Percentiles rank a stretch among this genome's conserved stretches.
phyloP scores from a whole-genome alignment of 2,113 vertebrate genomes.

The Platichthys flesus region DNA sequence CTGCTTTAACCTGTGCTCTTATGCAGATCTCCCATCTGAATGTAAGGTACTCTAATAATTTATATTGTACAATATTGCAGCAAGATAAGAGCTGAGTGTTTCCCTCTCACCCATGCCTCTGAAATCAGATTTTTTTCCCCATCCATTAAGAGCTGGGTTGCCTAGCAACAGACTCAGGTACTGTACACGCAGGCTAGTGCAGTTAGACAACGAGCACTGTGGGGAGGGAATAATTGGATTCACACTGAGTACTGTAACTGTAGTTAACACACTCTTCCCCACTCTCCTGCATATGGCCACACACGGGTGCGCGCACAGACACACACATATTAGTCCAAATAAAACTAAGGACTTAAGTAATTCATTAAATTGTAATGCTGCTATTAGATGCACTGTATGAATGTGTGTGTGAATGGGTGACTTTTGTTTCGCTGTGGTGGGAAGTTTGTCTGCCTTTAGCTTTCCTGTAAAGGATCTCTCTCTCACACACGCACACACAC shows the following conservation, averaged over 20 bases:
- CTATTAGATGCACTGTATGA: too few species aligned
- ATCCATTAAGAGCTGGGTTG: constrained; percentile 54
- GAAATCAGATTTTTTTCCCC: constrained; percentile 37
- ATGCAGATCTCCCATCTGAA: background rate
- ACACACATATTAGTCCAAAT: background rate
- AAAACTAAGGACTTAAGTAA: too few species aligned
- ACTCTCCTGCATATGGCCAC: background rate
- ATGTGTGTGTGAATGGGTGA: too few species aligned
- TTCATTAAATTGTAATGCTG: too few species aligned
- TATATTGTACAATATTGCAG: background rate
- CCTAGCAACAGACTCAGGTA: constrained; percentile 74
- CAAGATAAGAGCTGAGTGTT: constrained; percentile 3
- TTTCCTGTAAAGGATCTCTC: too few species aligned
- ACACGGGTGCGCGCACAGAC: background rate
- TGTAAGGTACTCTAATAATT: background rate
- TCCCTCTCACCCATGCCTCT: constrained; percentile 23
- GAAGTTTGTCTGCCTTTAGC: too few species aligned
- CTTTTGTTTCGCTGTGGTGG: too few species aligned
- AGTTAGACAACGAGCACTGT: constrained; percentile 67
- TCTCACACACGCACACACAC: constrained; percentile 8
- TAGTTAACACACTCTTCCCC: constrained; percentile 27
- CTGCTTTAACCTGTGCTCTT: background rate
- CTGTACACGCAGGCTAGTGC: constrained; percentile 54
- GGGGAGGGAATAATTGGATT: constrained; percentile 59
- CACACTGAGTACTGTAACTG: constrained; percentile 54